A percentile compares a stretch with the other conserved stretches of the same genome.
These are phyloP conservation scores for Drosophila recens DNA, from an alignment of 2,888 invertebrate species.

Conservation along the genomic window DNA sequence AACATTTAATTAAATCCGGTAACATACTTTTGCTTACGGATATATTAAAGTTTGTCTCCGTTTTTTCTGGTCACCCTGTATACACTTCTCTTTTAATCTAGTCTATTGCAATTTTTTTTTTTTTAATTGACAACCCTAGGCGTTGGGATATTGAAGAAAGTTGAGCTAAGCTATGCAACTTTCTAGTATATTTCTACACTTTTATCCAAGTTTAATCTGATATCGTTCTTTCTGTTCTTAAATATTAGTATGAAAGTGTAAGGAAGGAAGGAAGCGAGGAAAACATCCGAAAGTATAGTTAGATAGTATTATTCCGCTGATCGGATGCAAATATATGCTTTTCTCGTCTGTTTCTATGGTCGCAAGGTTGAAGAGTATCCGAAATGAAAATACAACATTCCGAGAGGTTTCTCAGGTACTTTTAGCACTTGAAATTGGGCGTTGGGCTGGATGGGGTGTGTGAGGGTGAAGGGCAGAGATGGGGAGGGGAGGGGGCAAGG, in stretches of 20 bases:
- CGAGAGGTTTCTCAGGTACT: conserved; percentile 1
- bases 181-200: background rate
- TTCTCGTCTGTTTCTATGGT: background rate
- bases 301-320: conserved; percentile 4
- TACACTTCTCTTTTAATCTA: too few relatives aligned
- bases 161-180: background rate
- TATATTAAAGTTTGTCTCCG: too few relatives aligned
- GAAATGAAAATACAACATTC: background rate
- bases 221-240: background rate
- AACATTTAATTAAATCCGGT: too few relatives aligned
- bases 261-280: background rate
- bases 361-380: background rate
- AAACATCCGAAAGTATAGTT: background rate
- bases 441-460: background rate
- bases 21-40: too few relatives aligned
- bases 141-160: too few relatives aligned
- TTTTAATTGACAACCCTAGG: background rate
- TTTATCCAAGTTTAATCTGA: background rate
- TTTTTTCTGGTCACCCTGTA: too few relatives aligned
- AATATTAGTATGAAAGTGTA: background rate
- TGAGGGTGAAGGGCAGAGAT: background rate
- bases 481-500: background rate
- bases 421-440: background rate
- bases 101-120: too few relatives aligned
- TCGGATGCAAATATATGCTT: conserved; percentile 6